phyloP scores from a whole-genome alignment of 2,113 vertebrate genomes.

The Euleptes europaea region DNA sequence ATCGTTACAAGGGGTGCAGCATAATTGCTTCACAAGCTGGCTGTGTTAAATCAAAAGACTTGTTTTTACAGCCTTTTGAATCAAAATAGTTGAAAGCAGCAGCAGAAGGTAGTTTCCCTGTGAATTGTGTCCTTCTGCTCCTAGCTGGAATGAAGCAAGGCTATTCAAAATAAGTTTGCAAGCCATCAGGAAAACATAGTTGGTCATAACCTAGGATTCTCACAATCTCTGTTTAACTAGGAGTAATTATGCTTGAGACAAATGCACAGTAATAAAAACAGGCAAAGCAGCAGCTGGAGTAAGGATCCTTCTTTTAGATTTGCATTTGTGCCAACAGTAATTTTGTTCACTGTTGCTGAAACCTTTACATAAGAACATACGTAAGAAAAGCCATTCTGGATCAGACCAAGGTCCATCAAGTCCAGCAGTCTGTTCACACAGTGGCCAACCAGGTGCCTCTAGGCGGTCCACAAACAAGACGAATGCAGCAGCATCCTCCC shows the following conservation, averaged over 20 bases:
- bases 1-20: not conserved
- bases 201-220: conserved; percentile 15
- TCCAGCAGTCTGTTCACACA: too few species aligned
- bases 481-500: too few species aligned
- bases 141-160: not conserved
- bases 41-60: conserved; percentile 18
- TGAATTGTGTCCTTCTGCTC: conserved; percentile 24
- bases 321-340: not conserved
- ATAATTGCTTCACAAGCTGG: not conserved
- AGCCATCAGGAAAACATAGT: conserved; percentile 3
- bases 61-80: conserved; percentile 15
- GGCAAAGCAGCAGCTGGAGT: not conserved
- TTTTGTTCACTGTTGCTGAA: not conserved
- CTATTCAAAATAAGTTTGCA: conserved; percentile 6
- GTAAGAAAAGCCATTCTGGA: too few species aligned
- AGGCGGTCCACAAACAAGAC: too few species aligned
- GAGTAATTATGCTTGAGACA: not conserved
- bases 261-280: conserved; percentile 18
- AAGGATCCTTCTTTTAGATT: not conserved
- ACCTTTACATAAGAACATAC: too few species aligned
- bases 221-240: not conserved
- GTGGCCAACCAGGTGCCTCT: too few species aligned
- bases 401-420: too few species aligned
- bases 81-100: conserved; percentile 1
- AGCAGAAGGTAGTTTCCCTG: conserved; percentile 25